Percentiles rank a stretch among this genome's conserved stretches.
Evolutionary conservation across 2,797 vertebrate species (phyloP).

Genomic region (Phataginus tetradactyla): DNA sequence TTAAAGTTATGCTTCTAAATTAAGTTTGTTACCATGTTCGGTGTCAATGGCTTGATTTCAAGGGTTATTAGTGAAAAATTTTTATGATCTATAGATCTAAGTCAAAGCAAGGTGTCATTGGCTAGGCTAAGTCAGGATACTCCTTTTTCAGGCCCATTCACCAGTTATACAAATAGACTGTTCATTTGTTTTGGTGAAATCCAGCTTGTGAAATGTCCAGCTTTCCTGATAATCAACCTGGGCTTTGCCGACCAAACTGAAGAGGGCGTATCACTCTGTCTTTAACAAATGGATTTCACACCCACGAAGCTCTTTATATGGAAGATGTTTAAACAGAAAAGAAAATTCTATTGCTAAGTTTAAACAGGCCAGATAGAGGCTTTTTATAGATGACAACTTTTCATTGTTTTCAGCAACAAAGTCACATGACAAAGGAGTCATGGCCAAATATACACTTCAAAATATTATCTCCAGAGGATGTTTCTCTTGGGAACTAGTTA

Average conservation of each 20-base stretch:
- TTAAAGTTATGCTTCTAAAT: background rate
- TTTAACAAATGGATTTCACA: background rate
- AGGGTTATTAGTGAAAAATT: background rate
- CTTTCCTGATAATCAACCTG: background rate
- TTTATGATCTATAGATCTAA: background rate
- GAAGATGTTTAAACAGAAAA: background rate
- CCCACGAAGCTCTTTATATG: background rate
- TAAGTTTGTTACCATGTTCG: background rate
- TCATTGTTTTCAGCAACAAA: background rate
- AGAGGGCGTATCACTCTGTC: background rate
- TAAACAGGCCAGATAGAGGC: background rate
- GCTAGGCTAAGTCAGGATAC: background rate
- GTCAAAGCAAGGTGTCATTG: background rate
- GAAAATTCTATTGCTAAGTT: constrained; percentile 22
- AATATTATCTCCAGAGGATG: background rate
- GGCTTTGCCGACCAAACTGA: background rate
- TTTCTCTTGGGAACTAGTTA: background rate
- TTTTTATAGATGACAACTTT: background rate
- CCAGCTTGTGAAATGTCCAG: background rate
- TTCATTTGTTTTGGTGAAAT: background rate
- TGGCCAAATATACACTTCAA: background rate
- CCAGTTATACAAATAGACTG: background rate
- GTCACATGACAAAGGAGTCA: background rate
- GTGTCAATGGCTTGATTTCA: constrained; percentile 30
- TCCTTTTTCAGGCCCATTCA: background rate